Evolutionary conservation across 92 coral and sea anemone genomes (phyloP).

Genomic region (Epizoanthus scotinus): DNA sequence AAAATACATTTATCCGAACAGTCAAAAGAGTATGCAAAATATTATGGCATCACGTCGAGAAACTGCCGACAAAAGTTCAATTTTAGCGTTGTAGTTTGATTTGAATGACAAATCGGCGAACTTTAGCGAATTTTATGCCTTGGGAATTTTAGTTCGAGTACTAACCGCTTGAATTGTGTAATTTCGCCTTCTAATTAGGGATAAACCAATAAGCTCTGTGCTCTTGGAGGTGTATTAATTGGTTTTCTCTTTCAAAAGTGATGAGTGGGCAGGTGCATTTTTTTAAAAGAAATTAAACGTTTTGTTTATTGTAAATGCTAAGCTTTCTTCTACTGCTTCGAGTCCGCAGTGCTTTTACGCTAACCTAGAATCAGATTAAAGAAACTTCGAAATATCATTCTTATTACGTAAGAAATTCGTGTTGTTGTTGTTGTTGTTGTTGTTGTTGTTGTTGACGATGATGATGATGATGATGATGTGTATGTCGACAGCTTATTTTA

Average conservation of each 20-base stretch:
- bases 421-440: too few relatives aligned
- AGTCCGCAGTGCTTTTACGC: too few relatives aligned
- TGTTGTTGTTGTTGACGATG: too few relatives aligned
- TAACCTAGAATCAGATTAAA: too few relatives aligned
- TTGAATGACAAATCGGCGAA: not conserved
- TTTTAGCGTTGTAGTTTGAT: not conserved
- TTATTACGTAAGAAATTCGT: too few relatives aligned
- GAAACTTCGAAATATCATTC: too few relatives aligned
- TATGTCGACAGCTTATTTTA: too few relatives aligned
- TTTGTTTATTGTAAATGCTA: too few relatives aligned
- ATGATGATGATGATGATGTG: too few relatives aligned
- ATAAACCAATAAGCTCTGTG: conserved; percentile 13
- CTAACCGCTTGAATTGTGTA: conserved; percentile 21
- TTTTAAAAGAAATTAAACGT: not conserved
- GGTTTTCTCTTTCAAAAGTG: conserved; percentile 13
- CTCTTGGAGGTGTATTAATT: conserved; percentile 27
- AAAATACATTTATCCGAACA: not conserved
- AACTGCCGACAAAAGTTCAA: not conserved
- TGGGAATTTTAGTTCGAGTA: not conserved
- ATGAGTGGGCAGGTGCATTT: conserved; percentile 26
- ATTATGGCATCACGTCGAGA: not conserved
- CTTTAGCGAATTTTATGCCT: not conserved
- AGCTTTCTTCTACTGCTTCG: too few relatives aligned
- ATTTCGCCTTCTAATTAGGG: conserved; percentile 22
- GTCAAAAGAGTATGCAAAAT: not conserved